phyloP scores from a whole-genome alignment of 2,797 vertebrate genomes.

The Sebastes taczanowskii region DNA sequence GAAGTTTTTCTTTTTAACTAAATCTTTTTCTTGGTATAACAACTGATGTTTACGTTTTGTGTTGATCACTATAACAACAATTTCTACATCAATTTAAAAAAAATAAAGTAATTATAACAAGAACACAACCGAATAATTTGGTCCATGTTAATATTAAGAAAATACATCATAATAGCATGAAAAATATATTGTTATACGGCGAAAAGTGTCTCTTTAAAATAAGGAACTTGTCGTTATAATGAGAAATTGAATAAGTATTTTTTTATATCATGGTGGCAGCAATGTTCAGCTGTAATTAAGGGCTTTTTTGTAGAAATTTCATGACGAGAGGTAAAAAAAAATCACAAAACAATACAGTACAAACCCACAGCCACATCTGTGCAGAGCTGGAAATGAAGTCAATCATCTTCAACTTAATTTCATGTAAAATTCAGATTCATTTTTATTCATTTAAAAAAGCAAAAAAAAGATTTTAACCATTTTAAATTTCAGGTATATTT shows the following conservation, averaged over 20 bases:
- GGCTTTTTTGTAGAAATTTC: rapidly evolving
- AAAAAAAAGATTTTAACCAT: background rate
- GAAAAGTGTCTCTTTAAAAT: background rate
- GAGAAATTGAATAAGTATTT: no score
- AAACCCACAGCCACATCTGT: background rate
- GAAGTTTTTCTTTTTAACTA: no score
- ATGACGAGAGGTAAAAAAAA: background rate
- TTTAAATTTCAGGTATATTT: background rate
- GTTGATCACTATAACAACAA: no score
- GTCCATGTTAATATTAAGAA: rapidly evolving
- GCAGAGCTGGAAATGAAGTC: no score
- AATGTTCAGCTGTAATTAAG: background rate
- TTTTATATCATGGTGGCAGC: no score
- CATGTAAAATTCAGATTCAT: background rate
- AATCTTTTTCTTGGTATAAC: background rate
- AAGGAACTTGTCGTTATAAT: background rate
- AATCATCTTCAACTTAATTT: background rate
- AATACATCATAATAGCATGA: background rate
- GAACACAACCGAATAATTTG: background rate
- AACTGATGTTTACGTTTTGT: background rate
- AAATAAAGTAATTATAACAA: no score
- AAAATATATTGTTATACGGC: background rate
- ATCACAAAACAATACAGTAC: background rate
- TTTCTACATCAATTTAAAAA: no score
- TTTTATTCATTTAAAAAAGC: background rate